Evolutionary conservation across 2,888 invertebrate species (phyloP).

Genomic region (Agrotis segetum): DNA sequence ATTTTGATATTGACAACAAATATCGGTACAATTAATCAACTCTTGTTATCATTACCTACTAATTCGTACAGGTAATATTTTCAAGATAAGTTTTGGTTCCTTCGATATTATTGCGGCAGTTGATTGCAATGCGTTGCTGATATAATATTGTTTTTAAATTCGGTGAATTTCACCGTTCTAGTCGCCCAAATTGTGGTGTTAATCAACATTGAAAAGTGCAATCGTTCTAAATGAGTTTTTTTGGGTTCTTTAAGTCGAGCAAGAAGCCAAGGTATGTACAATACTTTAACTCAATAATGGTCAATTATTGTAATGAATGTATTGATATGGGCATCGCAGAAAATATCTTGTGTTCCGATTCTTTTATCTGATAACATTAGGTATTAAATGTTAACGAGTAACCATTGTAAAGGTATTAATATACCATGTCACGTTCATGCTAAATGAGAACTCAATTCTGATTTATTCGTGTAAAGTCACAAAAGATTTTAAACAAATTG

Average conservation of each 20-base stretch:
- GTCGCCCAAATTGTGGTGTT: conserved; percentile 40
- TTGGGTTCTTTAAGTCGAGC: conserved; percentile 57
- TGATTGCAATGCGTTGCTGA: conserved; percentile 69
- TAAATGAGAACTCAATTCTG: conserved; percentile 52
- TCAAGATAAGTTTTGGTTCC: conserved; percentile 68
- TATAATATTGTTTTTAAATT: conserved; percentile 64
- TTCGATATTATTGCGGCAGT: conserved; percentile 70
- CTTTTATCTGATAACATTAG: conserved; percentile 52
- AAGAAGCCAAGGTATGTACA: conserved; percentile 67
- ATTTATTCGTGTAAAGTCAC: conserved; percentile 59
- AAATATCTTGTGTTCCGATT: conserved; percentile 40
- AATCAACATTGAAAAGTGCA: conserved; percentile 21
- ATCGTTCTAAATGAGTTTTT: conserved; percentile 71
- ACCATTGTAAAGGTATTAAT: conserved; percentile 25
- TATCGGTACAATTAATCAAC: conserved; percentile 67
- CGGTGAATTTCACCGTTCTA: conserved; percentile 40
- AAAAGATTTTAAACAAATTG: conserved; percentile 62
- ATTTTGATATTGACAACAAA: conserved; percentile 11
- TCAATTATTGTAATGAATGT: conserved; percentile 6
- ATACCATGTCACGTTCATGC: conserved; percentile 42
- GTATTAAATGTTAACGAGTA: conserved; percentile 44
- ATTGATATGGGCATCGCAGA: conserved; percentile 20
- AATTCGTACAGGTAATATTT: conserved; percentile 70
- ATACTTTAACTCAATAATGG: conserved; percentile 4
- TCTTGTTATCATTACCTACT: conserved; percentile 64